Evolutionary conservation across 2,888 invertebrate genomes (phyloP).

Genomic region (Sarcophaga caerulescens): DNA sequence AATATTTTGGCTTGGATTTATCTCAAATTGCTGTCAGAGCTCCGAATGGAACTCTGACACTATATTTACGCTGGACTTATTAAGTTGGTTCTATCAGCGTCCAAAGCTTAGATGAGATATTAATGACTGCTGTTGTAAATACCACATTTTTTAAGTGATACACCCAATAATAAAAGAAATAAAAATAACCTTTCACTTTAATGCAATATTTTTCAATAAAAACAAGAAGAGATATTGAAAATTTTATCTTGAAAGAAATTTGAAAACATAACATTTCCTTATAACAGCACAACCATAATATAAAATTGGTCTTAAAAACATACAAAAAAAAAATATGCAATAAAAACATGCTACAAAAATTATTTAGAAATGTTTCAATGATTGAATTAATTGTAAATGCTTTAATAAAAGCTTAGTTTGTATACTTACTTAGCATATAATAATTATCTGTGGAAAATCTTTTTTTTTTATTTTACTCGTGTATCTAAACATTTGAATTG

Average conservation of each 20-base stretch:
- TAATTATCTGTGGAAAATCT: not conserved
- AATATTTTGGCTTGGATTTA: too few relatives aligned
- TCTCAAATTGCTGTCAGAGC: too few relatives aligned
- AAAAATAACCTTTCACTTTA: slow-evolving; percentile 52
- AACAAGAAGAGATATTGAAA: not conserved
- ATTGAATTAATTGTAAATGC: slow-evolving; percentile 17
- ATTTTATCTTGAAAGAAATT: slow-evolving; percentile 4
- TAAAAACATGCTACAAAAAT: slow-evolving; percentile 3
- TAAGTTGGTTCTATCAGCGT: too few relatives aligned
- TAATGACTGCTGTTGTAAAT: too few relatives aligned
- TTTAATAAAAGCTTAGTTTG: not conserved
- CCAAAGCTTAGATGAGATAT: too few relatives aligned
- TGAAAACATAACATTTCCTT: not conserved
- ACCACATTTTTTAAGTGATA: too few relatives aligned
- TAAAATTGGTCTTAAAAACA: not conserved
- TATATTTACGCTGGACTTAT: too few relatives aligned
- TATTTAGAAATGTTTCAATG: not conserved
- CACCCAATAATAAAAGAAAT: not conserved
- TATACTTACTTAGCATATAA: not conserved
- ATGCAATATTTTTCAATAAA: slow-evolving; percentile 6
- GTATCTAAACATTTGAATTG: slow-evolving; percentile 12
- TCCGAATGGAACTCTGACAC: too few relatives aligned
- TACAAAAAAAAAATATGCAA: not conserved
- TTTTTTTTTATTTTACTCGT: not conserved
- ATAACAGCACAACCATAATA: not conserved